Evolutionary conservation across 2,888 invertebrate species (phyloP), one percentile per base, ranked within the genome.

Genomic region (Agrypnus murinus): DNA sequence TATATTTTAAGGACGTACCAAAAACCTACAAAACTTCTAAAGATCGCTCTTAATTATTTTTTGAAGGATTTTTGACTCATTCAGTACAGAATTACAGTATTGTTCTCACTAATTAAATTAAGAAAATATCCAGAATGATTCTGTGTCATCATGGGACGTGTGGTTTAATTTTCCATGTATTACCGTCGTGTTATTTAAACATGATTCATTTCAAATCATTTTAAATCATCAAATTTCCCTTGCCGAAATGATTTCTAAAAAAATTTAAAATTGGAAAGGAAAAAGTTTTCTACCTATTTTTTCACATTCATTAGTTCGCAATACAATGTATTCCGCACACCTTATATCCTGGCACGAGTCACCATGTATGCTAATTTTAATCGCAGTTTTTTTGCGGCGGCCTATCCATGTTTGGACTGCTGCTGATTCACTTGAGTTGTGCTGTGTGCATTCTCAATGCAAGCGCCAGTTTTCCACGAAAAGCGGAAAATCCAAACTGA

Each of bases 371-470:
- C 69, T 64, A 69, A 62, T 55, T 70, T 60, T 72, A 72, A 67
- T 69, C 66, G 38, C 36, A 40, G 57, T 72, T 71, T 74, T 71
- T 72, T 66, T 17, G 50, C 31, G 50, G 50, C 15, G 50, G 65
- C 63, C 63, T 59, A 38, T 55, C 74, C 74, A 74, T 67, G 59
- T 74, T 72, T 69, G 74, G 74, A 43, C 15, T 7, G 64, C 38
- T 32, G 66, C 32, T 60, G 68, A 65, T 58, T 69, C 63, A 58
- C n/a, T 2, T 48, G 45, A 32, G 45, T 55, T 36, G 55, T 55
- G 55, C 55, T 55, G 55, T 14, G 55, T 55, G 55, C 55, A 55
- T 58, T 58, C 25, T 32, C 66, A 15, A 19, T 36, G 36, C 48
- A 46, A 25, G 55, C 62, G 62, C 48, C 62, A 48, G 12, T 36